A percentile compares a stretch with the other conserved stretches of the same genome.
phyloP scores from a whole-genome alignment of 2,888 invertebrate genomes.

The Parascotia fuliginaria region DNA sequence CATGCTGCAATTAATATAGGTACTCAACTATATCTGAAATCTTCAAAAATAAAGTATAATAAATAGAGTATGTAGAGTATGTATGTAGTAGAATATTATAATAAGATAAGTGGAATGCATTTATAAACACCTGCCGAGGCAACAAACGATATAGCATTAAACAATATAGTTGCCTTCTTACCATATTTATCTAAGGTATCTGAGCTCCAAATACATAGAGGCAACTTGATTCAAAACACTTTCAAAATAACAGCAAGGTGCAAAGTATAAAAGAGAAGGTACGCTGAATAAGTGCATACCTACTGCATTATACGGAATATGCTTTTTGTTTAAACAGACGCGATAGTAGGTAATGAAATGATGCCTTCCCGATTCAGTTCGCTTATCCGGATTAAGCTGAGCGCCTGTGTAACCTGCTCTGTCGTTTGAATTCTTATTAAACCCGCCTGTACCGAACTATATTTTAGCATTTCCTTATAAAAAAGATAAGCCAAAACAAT shows the following conservation, averaged over 20 bases:
- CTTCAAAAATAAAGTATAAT: too few species aligned
- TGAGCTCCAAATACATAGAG: background rate
- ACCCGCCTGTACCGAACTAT: slow-evolving; percentile 43
- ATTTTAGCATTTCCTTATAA: slow-evolving; percentile 51
- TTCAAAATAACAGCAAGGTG: slow-evolving; percentile 20
- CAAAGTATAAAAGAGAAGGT: slow-evolving; percentile 23
- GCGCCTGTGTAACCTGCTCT: slow-evolving; percentile 71
- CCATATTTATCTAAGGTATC: too few species aligned
- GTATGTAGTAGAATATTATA: too few species aligned
- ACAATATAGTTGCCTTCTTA: too few species aligned
- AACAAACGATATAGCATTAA: too few species aligned
- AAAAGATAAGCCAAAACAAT: slow-evolving; percentile 62
- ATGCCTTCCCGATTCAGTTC: slow-evolving; percentile 61
- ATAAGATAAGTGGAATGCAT: too few species aligned
- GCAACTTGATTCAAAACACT: slow-evolving; percentile 2
- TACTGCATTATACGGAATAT: slow-evolving; percentile 44
- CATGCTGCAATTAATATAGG: too few species aligned
- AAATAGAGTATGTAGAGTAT: too few species aligned
- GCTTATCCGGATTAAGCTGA: slow-evolving; percentile 69
- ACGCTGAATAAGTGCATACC: slow-evolving; percentile 28
- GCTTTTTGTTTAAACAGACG: slow-evolving; percentile 63
- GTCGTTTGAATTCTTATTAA: slow-evolving; percentile 68
- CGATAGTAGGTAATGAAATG: slow-evolving; percentile 69
- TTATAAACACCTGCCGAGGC: too few species aligned
- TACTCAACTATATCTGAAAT: too few species aligned